Evolutionary conservation across 2,113 vertebrate genomes (phyloP).

Genomic region (Chunga burmeisteri): DNA sequence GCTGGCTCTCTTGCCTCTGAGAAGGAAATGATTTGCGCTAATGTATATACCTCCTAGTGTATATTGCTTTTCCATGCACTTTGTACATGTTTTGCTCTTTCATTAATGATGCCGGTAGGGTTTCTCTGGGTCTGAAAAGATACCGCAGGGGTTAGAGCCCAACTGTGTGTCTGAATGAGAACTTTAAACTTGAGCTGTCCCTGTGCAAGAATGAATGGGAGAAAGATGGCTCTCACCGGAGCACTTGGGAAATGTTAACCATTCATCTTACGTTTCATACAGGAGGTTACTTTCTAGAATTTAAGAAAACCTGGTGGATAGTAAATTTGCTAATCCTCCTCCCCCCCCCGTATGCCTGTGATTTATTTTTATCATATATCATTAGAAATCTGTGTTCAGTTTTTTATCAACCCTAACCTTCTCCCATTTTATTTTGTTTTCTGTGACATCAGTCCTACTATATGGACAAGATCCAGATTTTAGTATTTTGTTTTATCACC

Average conservation of each 20-base stretch:
- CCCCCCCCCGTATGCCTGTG: not conserved
- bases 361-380: not conserved
- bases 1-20: not conserved
- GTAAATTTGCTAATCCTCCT: conserved; percentile 36
- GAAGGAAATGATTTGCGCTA: not conserved
- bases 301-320: conserved; percentile 33
- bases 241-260: conserved; percentile 29
- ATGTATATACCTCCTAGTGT: not conserved
- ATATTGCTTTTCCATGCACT: conserved; percentile 6
- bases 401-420: not conserved
- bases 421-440: conserved; percentile 8
- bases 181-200: conserved; percentile 39
- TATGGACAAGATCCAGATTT: not conserved
- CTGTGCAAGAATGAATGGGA: conserved; percentile 30
- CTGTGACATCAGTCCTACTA: not conserved
- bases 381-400: not conserved
- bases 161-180: conserved; percentile 14
- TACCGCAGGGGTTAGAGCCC: not conserved
- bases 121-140: conserved; percentile 33
- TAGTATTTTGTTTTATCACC: not conserved
- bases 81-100: not conserved
- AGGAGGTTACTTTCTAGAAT: conserved; percentile 32
- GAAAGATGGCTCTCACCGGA: conserved; percentile 40
- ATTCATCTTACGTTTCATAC: conserved; percentile 49
- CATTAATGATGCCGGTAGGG: not conserved